These are phyloP conservation scores for Cephalopachus bancanus DNA, from an alignment of 2,797 vertebrate genomes.

Conservation along the genomic window DNA sequence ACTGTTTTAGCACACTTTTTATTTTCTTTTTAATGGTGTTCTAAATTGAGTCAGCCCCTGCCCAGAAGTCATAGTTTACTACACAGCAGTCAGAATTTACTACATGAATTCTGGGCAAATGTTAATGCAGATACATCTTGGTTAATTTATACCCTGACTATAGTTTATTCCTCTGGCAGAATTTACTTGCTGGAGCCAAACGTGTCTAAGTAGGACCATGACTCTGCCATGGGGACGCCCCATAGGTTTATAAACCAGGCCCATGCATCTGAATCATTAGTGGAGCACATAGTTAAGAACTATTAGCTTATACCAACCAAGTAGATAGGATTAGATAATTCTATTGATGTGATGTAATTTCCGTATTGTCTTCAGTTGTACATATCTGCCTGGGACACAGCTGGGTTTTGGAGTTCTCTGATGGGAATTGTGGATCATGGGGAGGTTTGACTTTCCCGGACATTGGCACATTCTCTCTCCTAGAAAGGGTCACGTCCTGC, in stretches of 20 bases:
- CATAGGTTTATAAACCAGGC: not conserved
- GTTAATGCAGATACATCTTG: not conserved
- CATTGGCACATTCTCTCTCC: not conserved
- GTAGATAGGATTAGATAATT: not conserved
- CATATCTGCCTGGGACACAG: not conserved
- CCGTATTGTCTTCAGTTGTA: not conserved
- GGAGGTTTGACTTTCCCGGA: not conserved
- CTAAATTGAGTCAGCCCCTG: slow-evolving; percentile 13
- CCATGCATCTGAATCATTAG: not conserved
- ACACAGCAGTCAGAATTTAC: slow-evolving; percentile 12
- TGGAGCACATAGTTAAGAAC: not conserved
- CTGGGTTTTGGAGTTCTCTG: not conserved
- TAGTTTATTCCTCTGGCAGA: slow-evolving; percentile 51
- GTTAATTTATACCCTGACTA: slow-evolving; percentile 6
- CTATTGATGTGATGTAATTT: not conserved
- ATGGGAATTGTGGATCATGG: not conserved
- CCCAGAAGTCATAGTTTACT: slow-evolving; percentile 50
- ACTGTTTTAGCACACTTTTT: slow-evolving; percentile 56
- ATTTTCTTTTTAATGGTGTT: slow-evolving; percentile 71
- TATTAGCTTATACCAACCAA: not conserved
- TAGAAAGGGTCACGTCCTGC: not conserved
- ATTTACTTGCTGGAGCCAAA: slow-evolving; percentile 52
- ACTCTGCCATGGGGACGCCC: not conserved
- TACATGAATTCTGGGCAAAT: not conserved
- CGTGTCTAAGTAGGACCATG: not conserved